Evolutionary conservation across 1,140 invertebrate genomes (phyloP).

Genomic region (Cepaea nemoralis): DNA sequence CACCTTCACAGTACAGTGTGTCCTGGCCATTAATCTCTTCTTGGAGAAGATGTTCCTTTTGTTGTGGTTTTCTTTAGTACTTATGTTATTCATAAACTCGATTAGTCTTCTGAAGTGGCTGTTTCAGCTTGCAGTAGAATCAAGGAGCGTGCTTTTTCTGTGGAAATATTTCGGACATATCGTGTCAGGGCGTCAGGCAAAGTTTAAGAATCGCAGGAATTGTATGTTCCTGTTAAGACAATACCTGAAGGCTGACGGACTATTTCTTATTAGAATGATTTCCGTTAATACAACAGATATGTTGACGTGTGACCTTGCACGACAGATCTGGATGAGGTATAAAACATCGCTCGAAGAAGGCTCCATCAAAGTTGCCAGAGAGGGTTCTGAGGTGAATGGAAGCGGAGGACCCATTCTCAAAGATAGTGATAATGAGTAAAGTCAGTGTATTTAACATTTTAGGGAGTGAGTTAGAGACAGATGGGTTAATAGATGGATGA

Average conservation of each 20-base stretch:
- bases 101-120: background rate
- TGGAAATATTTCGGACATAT: background rate
- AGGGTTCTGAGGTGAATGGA: background rate
- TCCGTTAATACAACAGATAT: background rate
- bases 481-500: no score
- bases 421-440: background rate
- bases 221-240: background rate
- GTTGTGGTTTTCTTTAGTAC: background rate
- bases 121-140: background rate
- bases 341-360: background rate
- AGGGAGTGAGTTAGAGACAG: no score
- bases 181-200: background rate
- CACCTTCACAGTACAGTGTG: conserved; percentile 69
- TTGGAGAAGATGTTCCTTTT: conserved; percentile 70
- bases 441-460: no score
- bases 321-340: conserved; percentile 1
- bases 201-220: background rate
- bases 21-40: conserved; percentile 73
- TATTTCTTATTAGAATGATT: conserved; percentile 20
- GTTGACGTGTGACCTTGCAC: background rate
- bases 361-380: background rate
- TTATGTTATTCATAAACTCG: background rate
- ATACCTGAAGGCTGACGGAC: background rate
- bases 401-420: background rate
- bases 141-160: background rate